Evolutionary conservation across 2,888 invertebrate species (phyloP).

Genomic region (Eumerus sabulonum): DNA sequence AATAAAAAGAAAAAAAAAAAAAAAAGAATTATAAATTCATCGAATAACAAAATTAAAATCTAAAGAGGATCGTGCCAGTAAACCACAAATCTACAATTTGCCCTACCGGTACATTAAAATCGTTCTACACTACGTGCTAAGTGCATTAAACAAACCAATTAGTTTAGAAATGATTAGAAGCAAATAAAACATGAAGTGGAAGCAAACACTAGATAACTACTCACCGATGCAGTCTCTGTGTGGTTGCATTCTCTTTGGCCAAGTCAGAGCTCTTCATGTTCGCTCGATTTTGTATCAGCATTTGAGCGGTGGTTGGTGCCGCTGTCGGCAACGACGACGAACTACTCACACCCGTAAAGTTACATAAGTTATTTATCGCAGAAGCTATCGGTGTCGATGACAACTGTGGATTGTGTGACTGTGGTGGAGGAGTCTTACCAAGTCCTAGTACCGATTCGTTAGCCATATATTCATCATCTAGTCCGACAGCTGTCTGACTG

Average conservation of each 20-base stretch:
- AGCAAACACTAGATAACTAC: slow-evolving; percentile 43
- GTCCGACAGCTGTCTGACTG: slow-evolving; percentile 61
- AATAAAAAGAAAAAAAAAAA: too few species aligned
- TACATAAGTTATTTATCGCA: slow-evolving; percentile 47
- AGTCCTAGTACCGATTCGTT: slow-evolving; percentile 42
- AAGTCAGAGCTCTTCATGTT: slow-evolving; percentile 75
- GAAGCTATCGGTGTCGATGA: slow-evolving; percentile 44
- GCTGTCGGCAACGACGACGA: slow-evolving; percentile 66
- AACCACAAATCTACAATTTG: too few species aligned
- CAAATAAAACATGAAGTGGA: slow-evolving; percentile 24
- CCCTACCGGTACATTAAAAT: too few species aligned
- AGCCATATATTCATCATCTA: slow-evolving; percentile 50
- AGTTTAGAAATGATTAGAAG: too few species aligned
- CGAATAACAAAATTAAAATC: too few species aligned
- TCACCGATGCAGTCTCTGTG: slow-evolving; percentile 75
- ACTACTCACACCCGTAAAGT: slow-evolving; percentile 61
- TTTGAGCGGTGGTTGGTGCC: slow-evolving; percentile 70
- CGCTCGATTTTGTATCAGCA: slow-evolving; percentile 73
- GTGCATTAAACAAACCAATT: slow-evolving; percentile 4
- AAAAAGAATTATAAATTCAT: too few species aligned
- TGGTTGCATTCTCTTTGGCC: slow-evolving; percentile 74
- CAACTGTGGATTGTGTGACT: slow-evolving; percentile 35
- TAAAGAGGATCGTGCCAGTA: too few species aligned
- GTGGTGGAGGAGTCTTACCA: slow-evolving; percentile 40
- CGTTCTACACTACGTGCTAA: background rate